phyloP scores from a whole-genome alignment of 2,113 vertebrate genomes.

The Oreochromis niloticus region DNA sequence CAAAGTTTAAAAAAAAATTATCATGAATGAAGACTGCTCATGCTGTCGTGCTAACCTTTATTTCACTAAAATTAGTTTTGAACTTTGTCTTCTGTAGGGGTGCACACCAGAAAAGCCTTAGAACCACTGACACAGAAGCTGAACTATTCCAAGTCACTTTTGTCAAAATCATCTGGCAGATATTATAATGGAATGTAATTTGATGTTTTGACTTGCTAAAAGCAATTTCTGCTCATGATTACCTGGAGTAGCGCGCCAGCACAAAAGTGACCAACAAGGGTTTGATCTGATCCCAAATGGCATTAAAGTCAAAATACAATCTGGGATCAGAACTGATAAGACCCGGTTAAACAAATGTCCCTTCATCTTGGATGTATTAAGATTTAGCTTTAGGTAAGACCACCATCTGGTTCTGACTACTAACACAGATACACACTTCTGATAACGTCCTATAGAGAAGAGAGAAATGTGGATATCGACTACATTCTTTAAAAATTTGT shows the following conservation, averaged over 20 bases:
- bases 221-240: neutral
- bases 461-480: fast-evolving
- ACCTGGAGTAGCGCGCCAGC: neutral
- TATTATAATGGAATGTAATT: neutral
- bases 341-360: neutral
- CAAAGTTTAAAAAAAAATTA: neutral
- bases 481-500: neutral
- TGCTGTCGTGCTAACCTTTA: fast-evolving
- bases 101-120: fast-evolving
- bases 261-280: neutral
- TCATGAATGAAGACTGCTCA: neutral
- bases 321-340: neutral
- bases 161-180: neutral
- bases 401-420: neutral
- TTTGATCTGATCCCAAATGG: neutral
- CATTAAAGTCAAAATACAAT: neutral
- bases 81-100: neutral
- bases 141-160: neutral
- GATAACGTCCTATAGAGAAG: neutral
- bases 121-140: neutral
- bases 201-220: neutral
- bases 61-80: neutral
- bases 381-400: neutral
- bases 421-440: neutral
- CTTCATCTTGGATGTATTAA: neutral